Base-by-base conservation (phyloP, 1,140 invertebrate genomes). In the Sitodiplosis mosellana region DNA sequence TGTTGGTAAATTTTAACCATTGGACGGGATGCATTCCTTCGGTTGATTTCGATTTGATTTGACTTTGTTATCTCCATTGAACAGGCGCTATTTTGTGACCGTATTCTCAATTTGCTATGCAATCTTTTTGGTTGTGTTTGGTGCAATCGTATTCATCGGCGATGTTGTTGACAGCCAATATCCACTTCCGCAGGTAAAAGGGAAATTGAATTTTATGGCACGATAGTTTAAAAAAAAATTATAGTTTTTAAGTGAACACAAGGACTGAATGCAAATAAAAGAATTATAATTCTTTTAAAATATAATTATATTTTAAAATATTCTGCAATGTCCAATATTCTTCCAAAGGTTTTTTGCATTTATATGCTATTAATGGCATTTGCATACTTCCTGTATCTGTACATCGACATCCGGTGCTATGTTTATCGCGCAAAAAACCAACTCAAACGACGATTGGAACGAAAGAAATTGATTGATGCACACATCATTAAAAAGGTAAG, bases 121-220 rank as follows among this genome's bases (percentile, higher is more conserved):
- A 15, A 44, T 48, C 14, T 48, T 48, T 20, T 17, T 48, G 2
- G 41, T 48, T 14, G 18, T 48, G 7, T 48, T 48, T 44, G 47
- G 34, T n/a, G 22, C 33, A 14, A 21, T 44, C 6, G 40, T 19
- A 2, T 48, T 48, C 19, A 21, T 48, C 20, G 47, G 47, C 12
- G 47, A 48, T 43, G 47, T 40, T 36, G 6, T 44, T 48, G 10
- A 17, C 2, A 14, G 20, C 19, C 47, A 44, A 36, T 22, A 43
- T 48, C 47, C 47, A 34, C 19, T 48, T 3, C 20, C 41, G 5
- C 22, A 48, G 38, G 46, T 47, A 47, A 47, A 10, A 5, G 10
- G 27, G 27, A 27, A 27, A 27, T 27, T 27, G 4, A 27, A 27
- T 27, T 27, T 27, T 3, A 27, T 27, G 27, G 27, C 4, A 10